Conservation (phyloP, 2,113 vertebrate species). For the Galemys pyrenaicus region DNA sequence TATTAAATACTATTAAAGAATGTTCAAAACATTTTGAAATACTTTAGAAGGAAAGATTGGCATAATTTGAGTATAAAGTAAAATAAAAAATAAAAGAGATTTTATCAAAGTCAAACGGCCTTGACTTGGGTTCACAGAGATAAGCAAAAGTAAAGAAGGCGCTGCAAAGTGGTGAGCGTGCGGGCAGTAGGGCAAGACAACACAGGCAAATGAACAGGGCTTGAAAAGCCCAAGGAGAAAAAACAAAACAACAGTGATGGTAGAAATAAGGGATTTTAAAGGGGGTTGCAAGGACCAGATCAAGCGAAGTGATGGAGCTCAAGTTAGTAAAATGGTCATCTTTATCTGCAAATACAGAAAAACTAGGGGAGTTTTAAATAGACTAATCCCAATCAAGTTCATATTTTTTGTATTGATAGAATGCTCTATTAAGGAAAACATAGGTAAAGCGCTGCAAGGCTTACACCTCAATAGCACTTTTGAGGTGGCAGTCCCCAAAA, state of each 20-base stretch:
- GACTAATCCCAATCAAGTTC: neutral
- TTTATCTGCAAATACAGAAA: neutral
- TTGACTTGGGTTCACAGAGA: neutral
- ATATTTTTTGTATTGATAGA: neutral
- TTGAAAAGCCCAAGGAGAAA: neutral
- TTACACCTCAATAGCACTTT: no score
- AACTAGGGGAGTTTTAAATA: neutral
- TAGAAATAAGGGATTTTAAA: neutral
- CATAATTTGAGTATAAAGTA: neutral
- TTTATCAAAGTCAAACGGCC: neutral
- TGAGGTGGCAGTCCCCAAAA: no score
- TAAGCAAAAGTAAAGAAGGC: neutral
- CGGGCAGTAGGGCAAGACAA: no score
- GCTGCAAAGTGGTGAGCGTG: rapidly evolving
- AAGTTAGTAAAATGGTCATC: neutral
- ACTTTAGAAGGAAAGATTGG: neutral
- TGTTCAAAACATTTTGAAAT: neutral
- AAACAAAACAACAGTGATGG: neutral
- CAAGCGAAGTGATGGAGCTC: neutral
- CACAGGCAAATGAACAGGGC: neutral
- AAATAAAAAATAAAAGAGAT: neutral
- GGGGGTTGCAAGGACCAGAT: rapidly evolving
- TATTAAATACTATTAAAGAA: neutral
- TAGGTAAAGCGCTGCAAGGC: no score
- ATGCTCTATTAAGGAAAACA: neutral